Percentiles rank a stretch among this genome's conserved stretches.
phyloP scores from a whole-genome alignment of 2,797 vertebrate species.

The Argyrosomus regius region DNA sequence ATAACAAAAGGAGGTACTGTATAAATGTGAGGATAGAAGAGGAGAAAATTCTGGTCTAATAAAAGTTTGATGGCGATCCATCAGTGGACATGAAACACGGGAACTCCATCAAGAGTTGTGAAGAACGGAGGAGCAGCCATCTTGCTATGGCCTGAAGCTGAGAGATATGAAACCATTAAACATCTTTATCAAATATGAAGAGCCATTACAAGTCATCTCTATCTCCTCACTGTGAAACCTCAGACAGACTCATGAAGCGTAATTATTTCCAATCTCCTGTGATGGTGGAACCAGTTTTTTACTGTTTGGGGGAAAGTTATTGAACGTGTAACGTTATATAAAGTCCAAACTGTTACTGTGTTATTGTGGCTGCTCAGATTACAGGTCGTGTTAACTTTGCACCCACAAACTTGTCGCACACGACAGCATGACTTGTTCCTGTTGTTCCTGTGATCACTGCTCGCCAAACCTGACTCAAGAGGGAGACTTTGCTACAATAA shows the following conservation, averaged over 20 bases:
- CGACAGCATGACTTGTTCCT: too few relatives aligned
- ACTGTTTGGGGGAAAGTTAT: slow-evolving; percentile 8
- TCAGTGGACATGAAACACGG: slow-evolving; percentile 33
- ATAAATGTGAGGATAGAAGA: background rate
- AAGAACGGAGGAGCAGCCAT: background rate
- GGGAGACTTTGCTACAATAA: background rate
- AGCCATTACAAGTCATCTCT: slow-evolving; percentile 9
- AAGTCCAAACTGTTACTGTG: background rate
- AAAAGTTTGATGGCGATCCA: slow-evolving; percentile 47
- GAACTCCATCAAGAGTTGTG: slow-evolving; percentile 19
- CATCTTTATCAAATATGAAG: slow-evolving; percentile 47
- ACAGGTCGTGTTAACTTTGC: too few relatives aligned
- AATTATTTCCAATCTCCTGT: slow-evolving; percentile 19
- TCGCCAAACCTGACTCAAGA: background rate
- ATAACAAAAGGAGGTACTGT: background rate
- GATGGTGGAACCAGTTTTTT: slow-evolving; percentile 13
- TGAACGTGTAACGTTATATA: slow-evolving; percentile 6
- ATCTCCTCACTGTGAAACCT: background rate
- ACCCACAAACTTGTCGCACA: too few relatives aligned
- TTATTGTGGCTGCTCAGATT: too few relatives aligned
- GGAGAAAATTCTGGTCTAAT: slow-evolving; percentile 15
- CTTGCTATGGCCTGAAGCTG: slow-evolving; percentile 9
- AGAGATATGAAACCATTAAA: slow-evolving; percentile 42
- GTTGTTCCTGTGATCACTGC: background rate
- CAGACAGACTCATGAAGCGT: slow-evolving; percentile 20